Conservation (phyloP, 1,140 invertebrate genomes). For the Drosophila bifasciata region DNA sequence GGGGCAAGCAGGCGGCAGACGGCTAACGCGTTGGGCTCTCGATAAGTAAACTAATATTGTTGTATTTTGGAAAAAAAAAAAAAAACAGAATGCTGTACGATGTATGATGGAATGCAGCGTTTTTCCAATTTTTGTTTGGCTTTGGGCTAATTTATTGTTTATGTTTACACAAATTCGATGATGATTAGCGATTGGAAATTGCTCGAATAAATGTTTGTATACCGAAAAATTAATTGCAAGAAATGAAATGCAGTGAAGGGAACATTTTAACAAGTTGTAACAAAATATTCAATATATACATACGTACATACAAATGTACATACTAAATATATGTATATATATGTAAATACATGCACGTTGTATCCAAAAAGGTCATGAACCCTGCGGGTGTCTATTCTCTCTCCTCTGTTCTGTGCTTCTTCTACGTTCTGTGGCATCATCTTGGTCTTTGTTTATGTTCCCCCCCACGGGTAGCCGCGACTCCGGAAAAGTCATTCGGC, state of each 20-base stretch:
- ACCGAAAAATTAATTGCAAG: conserved; percentile 28
- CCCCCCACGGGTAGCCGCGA: conserved; percentile 67
- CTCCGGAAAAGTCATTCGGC: conserved; percentile 78
- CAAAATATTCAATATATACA: too few relatives aligned
- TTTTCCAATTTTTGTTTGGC: conserved; percentile 20
- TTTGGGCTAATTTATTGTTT: neutral
- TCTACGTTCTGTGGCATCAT: conserved; percentile 2
- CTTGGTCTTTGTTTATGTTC: conserved; percentile 62
- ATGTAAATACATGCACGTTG: too few relatives aligned
- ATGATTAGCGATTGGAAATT: conserved; percentile 5
- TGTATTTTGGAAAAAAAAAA: conserved; percentile 45
- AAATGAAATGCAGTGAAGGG: conserved; percentile 3
- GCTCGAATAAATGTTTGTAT: conserved; percentile 1
- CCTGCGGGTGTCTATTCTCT: conserved; percentile 35
- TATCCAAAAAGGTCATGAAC: conserved; percentile 65
- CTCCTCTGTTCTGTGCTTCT: neutral
- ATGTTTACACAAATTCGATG: conserved; percentile 56
- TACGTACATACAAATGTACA: too few relatives aligned
- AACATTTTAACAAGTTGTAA: conserved; percentile 22
- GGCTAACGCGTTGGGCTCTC: neutral
- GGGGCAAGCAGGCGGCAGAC: conserved; percentile 16
- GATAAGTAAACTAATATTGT: conserved; percentile 19
- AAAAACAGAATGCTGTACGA: conserved; percentile 47
- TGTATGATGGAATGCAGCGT: conserved; percentile 62
- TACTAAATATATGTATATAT: too few relatives aligned